A percentile compares a stretch with the other conserved stretches of the same genome.
Conservation (phyloP, 2,113 vertebrate species). For the Acrocephalus kingi region DNA sequence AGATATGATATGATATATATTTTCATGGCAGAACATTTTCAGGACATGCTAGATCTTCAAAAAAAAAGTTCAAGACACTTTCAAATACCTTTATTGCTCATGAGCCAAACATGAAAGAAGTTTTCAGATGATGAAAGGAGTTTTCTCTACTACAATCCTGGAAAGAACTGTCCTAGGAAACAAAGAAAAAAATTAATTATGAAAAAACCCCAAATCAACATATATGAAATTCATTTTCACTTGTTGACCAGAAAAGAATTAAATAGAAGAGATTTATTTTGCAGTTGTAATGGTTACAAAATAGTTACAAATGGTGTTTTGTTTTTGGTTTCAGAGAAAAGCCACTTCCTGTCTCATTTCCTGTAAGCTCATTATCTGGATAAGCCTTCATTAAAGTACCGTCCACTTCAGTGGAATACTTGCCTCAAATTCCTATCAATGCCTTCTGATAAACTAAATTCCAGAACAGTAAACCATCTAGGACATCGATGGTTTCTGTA, state of each 20-base stretch:
- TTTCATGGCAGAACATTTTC: background rate
- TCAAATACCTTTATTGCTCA: background rate
- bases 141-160: background rate
- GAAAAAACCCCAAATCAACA: fast-evolving
- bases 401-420: conserved; percentile 8
- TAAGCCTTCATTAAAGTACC: conserved; percentile 56
- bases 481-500: conserved; percentile 20
- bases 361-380: background rate
- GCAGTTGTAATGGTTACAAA: background rate
- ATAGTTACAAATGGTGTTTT: background rate
- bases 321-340: background rate
- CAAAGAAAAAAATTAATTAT: background rate
- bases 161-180: background rate
- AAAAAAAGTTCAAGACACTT: background rate
- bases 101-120: background rate
- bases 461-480: conserved; percentile 51
- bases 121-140: background rate
- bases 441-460: conserved; percentile 41
- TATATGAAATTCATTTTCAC: background rate
- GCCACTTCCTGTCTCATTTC: background rate
- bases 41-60: background rate
- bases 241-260: background rate
- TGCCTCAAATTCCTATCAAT: conserved; percentile 30
- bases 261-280: background rate
- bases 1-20: background rate